These are phyloP conservation scores for Helobdella robusta DNA, from an alignment of 2,888 invertebrate genomes.

Conservation along the genomic window DNA sequence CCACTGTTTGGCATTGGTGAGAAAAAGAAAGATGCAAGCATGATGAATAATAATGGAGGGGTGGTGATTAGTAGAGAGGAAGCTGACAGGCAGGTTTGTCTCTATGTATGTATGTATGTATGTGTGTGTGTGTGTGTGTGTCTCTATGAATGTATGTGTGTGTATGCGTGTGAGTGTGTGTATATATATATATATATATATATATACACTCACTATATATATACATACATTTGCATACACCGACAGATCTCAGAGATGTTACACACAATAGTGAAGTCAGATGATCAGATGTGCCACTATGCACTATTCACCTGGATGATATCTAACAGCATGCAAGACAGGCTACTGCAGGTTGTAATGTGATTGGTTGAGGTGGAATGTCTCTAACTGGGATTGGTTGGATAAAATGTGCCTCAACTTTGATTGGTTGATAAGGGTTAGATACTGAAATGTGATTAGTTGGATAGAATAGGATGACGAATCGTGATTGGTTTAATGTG, in stretches of 20 bases:
- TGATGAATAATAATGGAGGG: too few species aligned
- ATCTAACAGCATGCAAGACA: constrained; percentile 50
- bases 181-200: too few species aligned
- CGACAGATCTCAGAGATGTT: constrained; percentile 54
- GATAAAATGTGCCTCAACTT: not conserved
- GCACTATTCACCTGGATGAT: constrained; percentile 88
- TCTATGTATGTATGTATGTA: not conserved
- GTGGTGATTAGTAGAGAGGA: too few species aligned
- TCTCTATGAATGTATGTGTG: too few species aligned
- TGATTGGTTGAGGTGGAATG: not conserved
- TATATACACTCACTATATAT: too few species aligned
- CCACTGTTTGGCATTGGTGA: too few species aligned
- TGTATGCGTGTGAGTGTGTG: not conserved
- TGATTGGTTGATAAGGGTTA: not conserved
- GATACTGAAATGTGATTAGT: not conserved
- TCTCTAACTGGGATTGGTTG: not conserved
- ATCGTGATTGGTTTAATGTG: not conserved
- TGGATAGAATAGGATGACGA: too few species aligned
- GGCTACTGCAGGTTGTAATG: constrained; percentile 49
- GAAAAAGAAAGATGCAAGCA: too few species aligned
- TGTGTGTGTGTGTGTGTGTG: not conserved
- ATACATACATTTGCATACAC: too few species aligned
- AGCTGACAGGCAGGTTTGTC: constrained; percentile 38
- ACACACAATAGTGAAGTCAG: constrained; percentile 50
- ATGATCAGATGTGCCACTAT: constrained; percentile 80